Evolutionary conservation across 2,797 vertebrate species (phyloP), one percentile per base, ranked within the genome.

Genomic region (Loris lydekkerianus): DNA sequence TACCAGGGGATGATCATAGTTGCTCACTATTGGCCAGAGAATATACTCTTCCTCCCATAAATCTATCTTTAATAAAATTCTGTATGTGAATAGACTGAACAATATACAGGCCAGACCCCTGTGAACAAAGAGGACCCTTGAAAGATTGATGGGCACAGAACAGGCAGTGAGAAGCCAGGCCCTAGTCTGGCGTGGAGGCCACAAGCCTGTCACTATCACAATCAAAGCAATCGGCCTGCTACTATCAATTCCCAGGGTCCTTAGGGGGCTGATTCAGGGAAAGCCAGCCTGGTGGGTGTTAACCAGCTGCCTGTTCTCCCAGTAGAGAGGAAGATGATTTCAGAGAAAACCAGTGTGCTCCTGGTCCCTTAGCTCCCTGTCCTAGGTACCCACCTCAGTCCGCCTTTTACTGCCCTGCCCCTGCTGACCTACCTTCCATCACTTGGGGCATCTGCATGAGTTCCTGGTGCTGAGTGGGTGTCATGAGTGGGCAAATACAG

Each of bases 331-430:
- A 83, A 82, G 80, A 34, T 53, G 77, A 70, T 83, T 93, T 93
- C 37, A 15, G 87, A 61, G 90, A 85, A 93, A 83, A 88, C 53
- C 34, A 31, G 43, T n/a, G 29, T 82, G 53, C 18, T 88, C 76
- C 21, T 67, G 91, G 75, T 67, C 73, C 40, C 60, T 76, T n/a
- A 21, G 80, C 89, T 76, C 23, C n/a, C 13, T 60, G 40, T n/a
- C n/a, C 49, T n/a, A 40, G 29, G 53, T 89, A 85, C 86, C 67
- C 10, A 31, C 67, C 80, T 61, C 23, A 14, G 49, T 88, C 10
- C 5, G 7, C 29, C 53, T 34, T 56, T 61, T 34, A 29, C 31
- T 15, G 2, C 40, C 73, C 72, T 77, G 34, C 53, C 72, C n/a
- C 61, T 76, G 34, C 75, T 65, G 65, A 61, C 80, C 53, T 61